Evolutionary conservation across 2,113 vertebrate species (phyloP).

Genomic region (Mugil cephalus): DNA sequence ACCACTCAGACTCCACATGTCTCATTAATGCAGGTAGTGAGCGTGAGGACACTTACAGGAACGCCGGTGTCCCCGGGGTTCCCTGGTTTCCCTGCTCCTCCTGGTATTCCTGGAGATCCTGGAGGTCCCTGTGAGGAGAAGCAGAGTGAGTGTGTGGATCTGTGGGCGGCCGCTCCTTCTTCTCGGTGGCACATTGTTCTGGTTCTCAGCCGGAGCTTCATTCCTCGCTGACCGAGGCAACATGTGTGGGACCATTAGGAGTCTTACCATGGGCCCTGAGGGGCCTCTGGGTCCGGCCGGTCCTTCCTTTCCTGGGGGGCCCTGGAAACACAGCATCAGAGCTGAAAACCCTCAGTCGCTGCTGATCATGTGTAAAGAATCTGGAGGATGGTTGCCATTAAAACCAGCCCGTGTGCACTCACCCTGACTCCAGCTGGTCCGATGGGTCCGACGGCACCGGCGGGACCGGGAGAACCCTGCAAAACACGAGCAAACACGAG

Average conservation of each 20-base stretch:
- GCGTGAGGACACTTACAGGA: constrained; percentile 83
- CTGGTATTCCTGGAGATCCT: constrained; percentile 91
- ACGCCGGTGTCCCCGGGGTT: constrained; percentile 90
- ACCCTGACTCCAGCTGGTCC: constrained; percentile 94
- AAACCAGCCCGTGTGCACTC: constrained; percentile 55
- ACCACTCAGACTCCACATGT: not conserved
- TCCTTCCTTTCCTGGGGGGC: constrained; percentile 95
- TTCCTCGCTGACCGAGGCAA: not conserved
- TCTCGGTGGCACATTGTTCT: too few species aligned
- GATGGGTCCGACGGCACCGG: constrained; percentile 88
- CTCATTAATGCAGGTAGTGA: fast-evolving
- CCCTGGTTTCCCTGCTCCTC: constrained; percentile 90
- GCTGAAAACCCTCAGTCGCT: constrained; percentile 22
- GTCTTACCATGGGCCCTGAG: constrained; percentile 90
- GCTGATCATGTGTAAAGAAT: constrained; percentile 1
- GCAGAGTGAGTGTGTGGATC: too few species aligned
- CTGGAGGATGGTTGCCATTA: not conserved
- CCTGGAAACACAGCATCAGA: constrained; percentile 81
- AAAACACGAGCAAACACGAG: constrained; percentile 24
- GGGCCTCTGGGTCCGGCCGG: constrained; percentile 91
- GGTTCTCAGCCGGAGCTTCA: too few species aligned
- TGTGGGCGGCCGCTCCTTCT: too few species aligned
- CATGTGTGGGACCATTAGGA: not conserved
- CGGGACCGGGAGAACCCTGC: constrained; percentile 90
- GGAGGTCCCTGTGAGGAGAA: constrained; percentile 89